These are phyloP conservation scores for Drosophila nannoptera DNA, from an alignment of 1,140 invertebrate species.

Conservation along the genomic window DNA sequence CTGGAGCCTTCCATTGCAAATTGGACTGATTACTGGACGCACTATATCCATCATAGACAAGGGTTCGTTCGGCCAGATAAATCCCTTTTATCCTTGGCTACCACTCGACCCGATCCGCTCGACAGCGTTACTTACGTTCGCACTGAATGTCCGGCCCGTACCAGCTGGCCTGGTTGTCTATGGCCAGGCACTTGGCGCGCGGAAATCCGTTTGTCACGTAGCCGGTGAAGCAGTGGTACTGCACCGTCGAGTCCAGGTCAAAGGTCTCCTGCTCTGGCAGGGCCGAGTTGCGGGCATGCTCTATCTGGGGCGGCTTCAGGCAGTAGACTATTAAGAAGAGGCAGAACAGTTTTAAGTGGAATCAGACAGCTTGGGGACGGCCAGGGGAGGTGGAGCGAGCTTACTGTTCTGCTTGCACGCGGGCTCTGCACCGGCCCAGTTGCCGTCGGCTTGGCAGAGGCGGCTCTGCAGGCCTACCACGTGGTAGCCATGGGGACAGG, in stretches of 20 bases:
- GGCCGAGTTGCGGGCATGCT: conserved; percentile 93
- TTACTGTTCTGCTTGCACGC: conserved; percentile 93
- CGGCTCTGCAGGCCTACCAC: conserved; percentile 91
- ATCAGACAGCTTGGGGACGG: too few relatives aligned
- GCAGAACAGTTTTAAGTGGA: too few relatives aligned
- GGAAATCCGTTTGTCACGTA: conserved; percentile 70
- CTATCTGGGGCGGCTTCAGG: conserved; percentile 90
- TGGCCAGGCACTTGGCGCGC: conserved; percentile 88
- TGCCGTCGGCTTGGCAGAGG: conserved; percentile 93
- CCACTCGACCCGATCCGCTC: too few relatives aligned
- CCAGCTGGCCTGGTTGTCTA: conserved; percentile 91
- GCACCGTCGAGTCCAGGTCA: conserved; percentile 89
- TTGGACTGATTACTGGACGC: too few relatives aligned
- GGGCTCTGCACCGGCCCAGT: conserved; percentile 93
- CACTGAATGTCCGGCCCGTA: conserved; percentile 97
- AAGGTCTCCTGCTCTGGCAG: conserved; percentile 89
- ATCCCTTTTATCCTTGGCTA: too few relatives aligned
- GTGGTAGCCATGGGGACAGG: conserved; percentile 91
- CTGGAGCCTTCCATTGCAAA: too few relatives aligned
- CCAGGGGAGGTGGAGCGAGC: conserved; percentile 15
- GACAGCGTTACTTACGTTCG: conserved; percentile 85
- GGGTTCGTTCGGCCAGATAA: too few relatives aligned
- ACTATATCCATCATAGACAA: too few relatives aligned
- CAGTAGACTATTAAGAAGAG: conserved; percentile 86
- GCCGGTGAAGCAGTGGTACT: conserved; percentile 91